Base-by-base conservation (phyloP, 2,797 vertebrate species). In the Anguilla pacifica region DNA sequence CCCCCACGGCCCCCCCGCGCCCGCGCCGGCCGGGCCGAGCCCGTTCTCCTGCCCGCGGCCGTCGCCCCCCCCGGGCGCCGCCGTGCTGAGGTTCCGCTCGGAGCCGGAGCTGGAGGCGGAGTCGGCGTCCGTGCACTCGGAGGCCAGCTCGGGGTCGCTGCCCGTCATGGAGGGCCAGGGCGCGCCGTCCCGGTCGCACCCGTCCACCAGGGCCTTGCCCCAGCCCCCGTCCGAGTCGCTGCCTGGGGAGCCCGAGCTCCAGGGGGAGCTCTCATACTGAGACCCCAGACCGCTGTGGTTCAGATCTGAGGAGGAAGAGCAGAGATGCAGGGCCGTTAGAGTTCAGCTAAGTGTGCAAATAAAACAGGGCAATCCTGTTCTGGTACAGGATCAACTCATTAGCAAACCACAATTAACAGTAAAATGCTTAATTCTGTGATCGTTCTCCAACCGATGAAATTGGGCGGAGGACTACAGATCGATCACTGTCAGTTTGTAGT, bases 61-160 rank as follows among this genome's bases (percentile, higher is more conserved):
- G 89, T 95, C 96, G 88, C 95, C 91, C 88, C 95, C 95, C 90
- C 96, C 95, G 90, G 96, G 96, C 90, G 97, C 96, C 96, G 97
- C 97, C 91, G 95, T 95, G 79, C 95, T 91, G 35, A 98, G 96
- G 96, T 97, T 97, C 93, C 97, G 97, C 95, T 99, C 98, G 0
- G 98, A 97, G 92, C 97, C 97, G 28, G 97, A 96, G 92, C 96
- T 97, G 91, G 97, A 98, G 95, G 96, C 96, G 94, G 97, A 98
- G 95, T 99, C 98, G 95, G 97, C 96, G 89, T 98, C 98, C 97
- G 97, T 96, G 96, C 98, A 98, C 98, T 98, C 98, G 96, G 97
- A 97, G 90, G 97, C 96, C 93, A 97, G 93, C 95, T 99, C 98
- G 6, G 96, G 96, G 94, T 98, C 97, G 93, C 97, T 98, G 94